Evolutionary conservation across 2,888 invertebrate species (phyloP), one percentile per base, ranked within the genome.

Genomic region (Lapara coniferarum): DNA sequence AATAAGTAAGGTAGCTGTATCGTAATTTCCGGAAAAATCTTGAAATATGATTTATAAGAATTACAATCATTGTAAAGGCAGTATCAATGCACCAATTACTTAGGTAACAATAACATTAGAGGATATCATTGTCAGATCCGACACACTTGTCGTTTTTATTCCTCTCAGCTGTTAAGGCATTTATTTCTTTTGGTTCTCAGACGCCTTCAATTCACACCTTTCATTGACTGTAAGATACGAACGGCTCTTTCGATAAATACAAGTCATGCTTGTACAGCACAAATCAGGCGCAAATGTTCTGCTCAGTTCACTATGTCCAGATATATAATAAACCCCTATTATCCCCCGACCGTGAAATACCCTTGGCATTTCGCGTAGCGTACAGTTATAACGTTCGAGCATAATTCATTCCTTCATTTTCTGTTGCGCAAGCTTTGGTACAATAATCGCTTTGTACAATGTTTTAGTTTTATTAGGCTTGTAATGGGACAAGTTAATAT

Each of bases 311-410:
- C 49, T 52, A n/a, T 58, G 58, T 57, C 25, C 57, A 69, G 55
- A 19, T 19, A 52, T 58, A 66, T 46, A 63, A 57, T 69, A 63
- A 57, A 67, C 67, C n/a, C 67, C 46, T n/a, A 59, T 56, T 68
- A 51, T 59, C 66, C 51, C 52, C 51, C 66, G 16, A 66, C 30
- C 30, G 51, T 51, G 30, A 68, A 74, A 67, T 71, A 74, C 72
- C 74, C 74, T 77, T 77, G 73, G 71, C 75, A 77, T 76, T 72
- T 72, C 57, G 19, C 67, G 56, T 8, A 49, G 44, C 44, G 66
- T 67, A 59, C 59, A 63, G 66, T 69, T 49, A 66, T 66, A 66
- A 58, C 46, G 59, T 53, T 55, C 59, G n/a, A 49, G 19, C 58
- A 14, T 55, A 69, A 52, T 66, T 49, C 46, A 66, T 53, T 66